Evolutionary conservation across 2,797 vertebrate genomes (phyloP), one percentile per base, ranked within the genome.

Genomic region (Loriculus beryllinus): DNA sequence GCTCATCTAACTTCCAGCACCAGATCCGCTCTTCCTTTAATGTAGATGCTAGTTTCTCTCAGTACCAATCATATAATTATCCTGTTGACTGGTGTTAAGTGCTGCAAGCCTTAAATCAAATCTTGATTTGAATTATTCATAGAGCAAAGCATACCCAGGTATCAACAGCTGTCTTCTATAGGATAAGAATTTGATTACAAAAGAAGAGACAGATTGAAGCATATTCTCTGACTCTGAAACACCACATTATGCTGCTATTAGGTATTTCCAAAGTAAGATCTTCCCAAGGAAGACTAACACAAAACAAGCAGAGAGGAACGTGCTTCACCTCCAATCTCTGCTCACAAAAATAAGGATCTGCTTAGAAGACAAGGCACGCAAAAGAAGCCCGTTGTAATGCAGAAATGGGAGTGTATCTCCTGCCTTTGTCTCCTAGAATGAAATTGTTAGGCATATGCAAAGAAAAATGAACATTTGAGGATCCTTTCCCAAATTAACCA

Each of bases 31-130:
- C 45, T 88, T 35, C 64, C 35, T 87, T 92, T 62, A 75, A 71
- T 39, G 62, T 0, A 92, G 77, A 57, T 47, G 35, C 65, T 47
- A 39, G 74, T 3, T 84, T 49, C 75, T 65, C 75, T 57, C 35
- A 48, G 70, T 33, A 90, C 71, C 90, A 77, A 90, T 82, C 86
- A 87, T 54, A 40, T 78, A 81, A 92, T 92, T 82, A 89, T 87
- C 95, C 75, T 3, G 2, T 40, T 78, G 82, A 89, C 62, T 77
- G 42, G 33, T 57, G 42, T 47, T 85, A 87, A 91, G 54, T 28
- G 45, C 49, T 80, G 57, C 78, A 91, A 92, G 79, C n/a, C 92
- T 93, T 86, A 95, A 94, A 91, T 82, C 82, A 93, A 93, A 83
- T 18, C 83, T 82, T 71, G 37, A 74, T 89, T 83, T 87, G 76